Base-by-base conservation (phyloP, 2,888 invertebrate species). In the Andrena trimmerana region DNA sequence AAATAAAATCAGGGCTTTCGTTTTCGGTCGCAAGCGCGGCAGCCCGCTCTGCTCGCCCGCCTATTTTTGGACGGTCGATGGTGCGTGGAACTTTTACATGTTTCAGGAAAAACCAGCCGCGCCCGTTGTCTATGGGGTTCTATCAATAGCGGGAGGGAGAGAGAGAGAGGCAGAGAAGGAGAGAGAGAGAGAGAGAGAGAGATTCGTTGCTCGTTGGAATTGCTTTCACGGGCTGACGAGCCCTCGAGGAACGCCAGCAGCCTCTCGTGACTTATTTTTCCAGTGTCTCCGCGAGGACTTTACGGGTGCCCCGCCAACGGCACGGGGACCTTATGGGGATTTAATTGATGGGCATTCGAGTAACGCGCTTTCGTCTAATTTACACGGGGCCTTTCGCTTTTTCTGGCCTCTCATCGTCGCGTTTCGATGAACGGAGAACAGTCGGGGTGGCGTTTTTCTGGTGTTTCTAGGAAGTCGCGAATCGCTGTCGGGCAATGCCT, bases 1-100 rank as follows among this genome's bases (percentile, higher is more conserved):
- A 94, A 94, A 93, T 93, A 93, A 93, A 92, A 81, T 79, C 92
- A 91, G 92, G 91, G 91, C 89, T 93, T 93, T 92, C 92, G 91
- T 92, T 92, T 92, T 92, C 88, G 90, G 90, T 90, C 90, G 88
- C 89, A 88, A 77, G 42, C 79, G 57, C 59, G 75, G 33, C 66
- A 69, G 67, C 73, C 36, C 68, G 72, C 48, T 68, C 59, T 31
- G 66, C 73, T 66, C 71, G 54, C 65, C 68, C 50, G 71, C 59
- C 73, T 93, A 93, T 93, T 93, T 93, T 91, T 92, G 92, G 92
- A 90, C 83, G 72, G 72, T 73, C 77, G 78, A 73, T 85, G 78
- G 79, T 78, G 84, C 86, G 83, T 85, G 80, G 75, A 86, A 83
- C 88, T 92, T 93, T 93, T 91, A 92, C 92, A 90, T 92, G 92